These are phyloP conservation scores for Caenorhabditis briggsae DNA, from an alignment of 1,140 invertebrate genomes.

Conservation along the genomic window DNA sequence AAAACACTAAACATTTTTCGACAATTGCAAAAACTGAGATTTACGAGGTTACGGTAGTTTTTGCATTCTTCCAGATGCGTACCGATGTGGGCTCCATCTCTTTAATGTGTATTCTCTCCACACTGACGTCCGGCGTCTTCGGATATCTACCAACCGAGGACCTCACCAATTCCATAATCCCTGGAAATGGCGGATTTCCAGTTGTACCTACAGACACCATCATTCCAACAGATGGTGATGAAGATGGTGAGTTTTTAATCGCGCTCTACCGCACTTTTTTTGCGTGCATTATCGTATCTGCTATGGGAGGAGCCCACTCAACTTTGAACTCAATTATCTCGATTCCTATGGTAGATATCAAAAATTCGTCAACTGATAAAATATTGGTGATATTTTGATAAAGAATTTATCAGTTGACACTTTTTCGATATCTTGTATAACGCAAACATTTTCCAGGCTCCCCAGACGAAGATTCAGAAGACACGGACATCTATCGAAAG, in stretches of 20 bases:
- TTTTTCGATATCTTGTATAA: not conserved
- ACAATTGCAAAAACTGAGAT: not conserved
- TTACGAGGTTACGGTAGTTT: not conserved
- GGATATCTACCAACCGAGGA: constrained; percentile 51
- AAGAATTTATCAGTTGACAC: too few species aligned
- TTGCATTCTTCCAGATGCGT: constrained; percentile 20
- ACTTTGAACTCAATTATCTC: not conserved
- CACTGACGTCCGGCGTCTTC: not conserved
- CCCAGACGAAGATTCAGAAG: constrained; percentile 13
- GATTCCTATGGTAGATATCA: too few species aligned
- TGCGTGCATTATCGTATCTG: too few species aligned
- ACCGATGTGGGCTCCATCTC: constrained; percentile 31
- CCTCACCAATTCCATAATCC: constrained; percentile 57
- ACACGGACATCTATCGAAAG: constrained; percentile 30
- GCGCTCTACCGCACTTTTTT: too few species aligned
- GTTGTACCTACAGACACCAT: constrained; percentile 3
- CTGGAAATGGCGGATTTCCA: constrained; percentile 41
- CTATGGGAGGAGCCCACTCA: not conserved
- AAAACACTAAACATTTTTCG: not conserved
- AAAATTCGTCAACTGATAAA: too few species aligned
- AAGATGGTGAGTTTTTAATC: constrained; percentile 30
- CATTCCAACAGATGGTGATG: constrained; percentile 23
- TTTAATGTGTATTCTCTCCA: constrained; percentile 42
- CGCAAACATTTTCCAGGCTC: not conserved
- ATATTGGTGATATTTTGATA: too few species aligned